These are phyloP conservation scores for Syngnathus rostellatus DNA, from an alignment of 2,797 vertebrate species.

Conservation along the genomic window DNA sequence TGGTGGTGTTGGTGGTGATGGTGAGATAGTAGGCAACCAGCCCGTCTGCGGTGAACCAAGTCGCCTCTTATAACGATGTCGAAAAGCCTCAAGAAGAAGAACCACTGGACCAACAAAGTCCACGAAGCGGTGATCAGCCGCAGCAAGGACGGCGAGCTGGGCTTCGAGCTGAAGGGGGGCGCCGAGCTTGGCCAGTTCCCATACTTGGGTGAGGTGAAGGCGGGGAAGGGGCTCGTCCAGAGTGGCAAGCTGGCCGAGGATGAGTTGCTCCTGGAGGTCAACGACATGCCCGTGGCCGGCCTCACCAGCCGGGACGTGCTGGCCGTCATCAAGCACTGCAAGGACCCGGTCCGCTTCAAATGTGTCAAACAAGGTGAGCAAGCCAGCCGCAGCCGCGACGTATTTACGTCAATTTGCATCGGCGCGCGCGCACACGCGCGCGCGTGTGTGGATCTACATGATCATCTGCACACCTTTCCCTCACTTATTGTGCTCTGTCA, in stretches of 20 bases:
- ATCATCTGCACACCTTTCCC: neutral
- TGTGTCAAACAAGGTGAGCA: conserved; percentile 94
- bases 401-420: neutral
- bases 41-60: conserved; percentile 56
- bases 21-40: neutral
- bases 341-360: conserved; percentile 96
- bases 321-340: conserved; percentile 97
- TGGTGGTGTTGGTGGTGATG: conserved; percentile 46
- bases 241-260: conserved; percentile 80
- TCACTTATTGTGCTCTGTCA: neutral
- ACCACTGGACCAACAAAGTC: conserved; percentile 99
- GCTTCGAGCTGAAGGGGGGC: conserved; percentile 92
- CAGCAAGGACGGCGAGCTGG: conserved; percentile 88
- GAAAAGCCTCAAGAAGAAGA: conserved; percentile 98
- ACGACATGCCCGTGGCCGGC: conserved; percentile 96
- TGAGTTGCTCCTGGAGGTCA: conserved; percentile 96
- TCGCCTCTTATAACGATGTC: conserved; percentile 81
- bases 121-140: conserved; percentile 90
- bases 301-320: conserved; percentile 95
- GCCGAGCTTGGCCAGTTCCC: conserved; percentile 97
- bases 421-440: neutral
- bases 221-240: conserved; percentile 89
- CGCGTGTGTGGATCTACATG: neutral
- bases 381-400: neutral
- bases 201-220: conserved; percentile 91